Evolutionary conservation across 1,140 invertebrate genomes (phyloP), one percentile per base, ranked within the genome.

Genomic region (Anagrus nilaparvatae): DNA sequence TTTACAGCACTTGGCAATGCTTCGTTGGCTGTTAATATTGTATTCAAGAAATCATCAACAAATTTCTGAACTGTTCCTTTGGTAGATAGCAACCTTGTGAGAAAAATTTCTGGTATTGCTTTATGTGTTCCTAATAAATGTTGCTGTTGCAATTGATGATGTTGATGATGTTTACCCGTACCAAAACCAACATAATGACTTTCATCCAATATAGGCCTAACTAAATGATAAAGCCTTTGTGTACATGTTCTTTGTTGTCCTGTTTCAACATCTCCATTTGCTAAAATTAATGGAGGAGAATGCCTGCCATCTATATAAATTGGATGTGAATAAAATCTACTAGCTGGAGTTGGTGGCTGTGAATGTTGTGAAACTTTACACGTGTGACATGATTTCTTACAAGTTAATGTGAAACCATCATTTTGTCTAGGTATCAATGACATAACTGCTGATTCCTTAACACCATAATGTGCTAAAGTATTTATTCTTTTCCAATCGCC

Each of bases 21-120:
- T 51, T 92, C 87, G 60, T 90, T 90, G 5, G 87, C 87, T 7
- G 84, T 88, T 27, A 94, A 64, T 55, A 94, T 87, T 4, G 87
- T 92, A 36, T 78, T 77, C 54, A 94, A 84, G 62, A 97, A 95
- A 63, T 95, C 91, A 58, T 95, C 91, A 9, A 97, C 88, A 67
- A 94, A 97, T 61, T 96, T 94, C 61, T 96, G 90, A 34, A 97
- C 83, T 6, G 91, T 96, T 14, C 92, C 92, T 67, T 95, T 95
- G 1, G 90, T 94, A 18, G 92, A 94, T 1, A 97, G 65, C 12
- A 96, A 67, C 49, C 92, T 72, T 5, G 92, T 96, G 36, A 96
- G 73, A 63, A 93, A 96, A 60, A 96, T 94, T 71, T 97, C 92
- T 2, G 92, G 90, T 50, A 96, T 94, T 6, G 87, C 87, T 76